phyloP scores from a whole-genome alignment of 2,888 invertebrate species.

The Mimas tiliae region DNA sequence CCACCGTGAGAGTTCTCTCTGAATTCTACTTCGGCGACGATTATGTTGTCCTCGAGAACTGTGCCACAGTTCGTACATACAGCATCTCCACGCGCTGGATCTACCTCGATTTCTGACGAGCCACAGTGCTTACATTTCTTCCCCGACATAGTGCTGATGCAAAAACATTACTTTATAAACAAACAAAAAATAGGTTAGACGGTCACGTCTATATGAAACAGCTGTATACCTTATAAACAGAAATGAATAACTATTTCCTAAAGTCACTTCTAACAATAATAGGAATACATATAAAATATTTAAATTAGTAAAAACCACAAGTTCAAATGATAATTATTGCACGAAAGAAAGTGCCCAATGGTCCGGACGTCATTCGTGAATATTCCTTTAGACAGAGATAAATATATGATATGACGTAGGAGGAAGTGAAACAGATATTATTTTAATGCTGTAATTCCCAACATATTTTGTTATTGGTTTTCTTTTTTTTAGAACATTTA shows the following conservation, averaged over 20 bases:
- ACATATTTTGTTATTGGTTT: no score
- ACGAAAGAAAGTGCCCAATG: no score
- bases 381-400: no score
- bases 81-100: conserved; percentile 96
- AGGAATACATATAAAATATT: background rate
- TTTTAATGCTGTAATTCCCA: no score
- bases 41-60: conserved; percentile 97
- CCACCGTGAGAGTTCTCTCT: conserved; percentile 96
- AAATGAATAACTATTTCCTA: background rate
- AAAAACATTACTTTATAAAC: conserved; percentile 21
- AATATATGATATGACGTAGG: no score
- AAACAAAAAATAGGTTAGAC: conserved; percentile 19
- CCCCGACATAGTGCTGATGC: conserved; percentile 76
- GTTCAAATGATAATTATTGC: background rate
- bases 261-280: background rate
- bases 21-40: conserved; percentile 98
- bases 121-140: conserved; percentile 94
- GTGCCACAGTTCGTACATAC: conserved; percentile 98
- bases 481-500: no score
- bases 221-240: background rate
- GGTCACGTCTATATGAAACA: background rate
- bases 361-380: no score
- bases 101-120: conserved; percentile 96
- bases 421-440: no score
- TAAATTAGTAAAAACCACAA: background rate